These are phyloP conservation scores for Collichthys lucidus DNA, from an alignment of 2,113 vertebrate genomes.

Conservation along the genomic window DNA sequence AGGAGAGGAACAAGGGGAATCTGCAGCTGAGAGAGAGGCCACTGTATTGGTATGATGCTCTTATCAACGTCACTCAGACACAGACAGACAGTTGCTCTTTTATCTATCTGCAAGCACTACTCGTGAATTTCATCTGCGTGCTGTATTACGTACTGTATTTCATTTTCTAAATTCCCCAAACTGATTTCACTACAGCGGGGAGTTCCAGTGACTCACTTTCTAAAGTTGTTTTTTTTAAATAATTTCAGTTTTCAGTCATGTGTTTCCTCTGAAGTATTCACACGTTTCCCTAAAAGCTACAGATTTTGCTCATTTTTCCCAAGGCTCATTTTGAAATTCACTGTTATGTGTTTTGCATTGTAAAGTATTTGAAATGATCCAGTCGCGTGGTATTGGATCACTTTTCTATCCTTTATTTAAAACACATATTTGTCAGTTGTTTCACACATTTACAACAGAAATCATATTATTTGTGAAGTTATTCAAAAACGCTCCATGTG, in stretches of 20 bases:
- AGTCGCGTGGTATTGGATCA: background rate
- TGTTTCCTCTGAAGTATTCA: background rate
- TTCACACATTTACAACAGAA: background rate
- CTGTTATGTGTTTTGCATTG: background rate
- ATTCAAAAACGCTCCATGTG: no score
- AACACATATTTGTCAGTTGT: background rate
- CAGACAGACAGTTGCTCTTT: conserved; percentile 54
- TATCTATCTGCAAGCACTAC: conserved; percentile 60
- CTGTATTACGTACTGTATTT: conserved; percentile 24
- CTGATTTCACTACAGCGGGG: conserved; percentile 21
- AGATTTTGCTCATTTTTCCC: background rate
- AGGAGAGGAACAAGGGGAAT: conserved; percentile 56
- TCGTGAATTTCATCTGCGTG: conserved; percentile 38
- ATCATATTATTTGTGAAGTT: no score
- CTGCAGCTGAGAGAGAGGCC: conserved; percentile 64
- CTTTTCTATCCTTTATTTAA: background rate
- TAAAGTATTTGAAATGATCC: background rate
- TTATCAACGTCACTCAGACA: conserved; percentile 73
- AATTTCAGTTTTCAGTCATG: background rate
- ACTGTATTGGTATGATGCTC: conserved; percentile 76
- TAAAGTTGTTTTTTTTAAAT: background rate
- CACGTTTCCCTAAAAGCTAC: background rate
- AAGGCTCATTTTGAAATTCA: background rate
- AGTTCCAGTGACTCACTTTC: conserved; percentile 29
- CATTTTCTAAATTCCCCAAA: conserved; percentile 40